A percentile compares a stretch with the other conserved stretches of the same genome.
These are phyloP conservation scores for Pentalonia nigronervosa DNA, from an alignment of 1,140 invertebrate genomes.

Conservation along the genomic window DNA sequence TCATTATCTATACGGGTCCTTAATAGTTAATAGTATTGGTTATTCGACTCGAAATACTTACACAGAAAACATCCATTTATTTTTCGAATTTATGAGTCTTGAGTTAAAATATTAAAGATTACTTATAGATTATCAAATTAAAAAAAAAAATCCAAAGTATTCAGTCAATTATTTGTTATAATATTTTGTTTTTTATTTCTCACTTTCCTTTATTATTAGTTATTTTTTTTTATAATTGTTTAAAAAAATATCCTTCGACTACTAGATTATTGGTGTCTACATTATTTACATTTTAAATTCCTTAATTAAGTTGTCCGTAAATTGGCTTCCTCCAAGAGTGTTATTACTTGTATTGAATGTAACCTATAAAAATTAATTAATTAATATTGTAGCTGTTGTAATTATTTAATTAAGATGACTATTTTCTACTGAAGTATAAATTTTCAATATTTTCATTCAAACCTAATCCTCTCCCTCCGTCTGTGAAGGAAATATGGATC, in stretches of 20 bases:
- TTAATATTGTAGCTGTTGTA: not conserved
- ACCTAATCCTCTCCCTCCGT: not conserved
- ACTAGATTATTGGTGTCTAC: not conserved
- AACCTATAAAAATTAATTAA: not conserved
- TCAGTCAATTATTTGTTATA: not conserved
- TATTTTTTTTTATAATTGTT: not conserved
- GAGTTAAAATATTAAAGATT: not conserved
- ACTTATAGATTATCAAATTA: not conserved
- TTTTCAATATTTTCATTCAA: not conserved
- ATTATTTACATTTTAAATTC: not conserved
- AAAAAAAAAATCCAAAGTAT: not conserved
- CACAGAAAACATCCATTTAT: not conserved
- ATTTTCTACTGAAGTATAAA: not conserved
- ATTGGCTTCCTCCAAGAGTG: not conserved
- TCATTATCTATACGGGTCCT: not conserved
- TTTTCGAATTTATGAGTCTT: not conserved
- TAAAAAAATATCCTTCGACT: not conserved
- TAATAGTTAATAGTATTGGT: not conserved
- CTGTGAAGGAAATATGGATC: not conserved
- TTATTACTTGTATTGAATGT: not conserved
- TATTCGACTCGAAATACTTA: not conserved
- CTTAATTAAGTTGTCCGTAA: not conserved
- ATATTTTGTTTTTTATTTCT: not conserved
- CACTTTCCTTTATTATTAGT: not conserved
- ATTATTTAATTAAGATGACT: not conserved